phyloP scores from a whole-genome alignment of 2,888 invertebrate genomes.

The Leptinotarsa haldemani region DNA sequence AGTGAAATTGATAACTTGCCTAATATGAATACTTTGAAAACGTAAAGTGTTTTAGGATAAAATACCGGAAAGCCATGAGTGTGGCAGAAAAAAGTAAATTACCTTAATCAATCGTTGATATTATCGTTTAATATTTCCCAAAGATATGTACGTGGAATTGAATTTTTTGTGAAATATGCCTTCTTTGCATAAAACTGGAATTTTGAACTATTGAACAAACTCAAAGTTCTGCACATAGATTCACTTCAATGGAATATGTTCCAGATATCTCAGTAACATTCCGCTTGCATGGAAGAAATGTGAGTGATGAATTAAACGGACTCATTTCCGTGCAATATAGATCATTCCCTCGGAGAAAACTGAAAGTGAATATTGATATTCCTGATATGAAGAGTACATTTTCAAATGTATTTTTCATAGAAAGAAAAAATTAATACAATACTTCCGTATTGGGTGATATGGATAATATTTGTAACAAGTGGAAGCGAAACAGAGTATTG shows the following conservation, averaged over 20 bases:
- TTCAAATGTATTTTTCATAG: background rate
- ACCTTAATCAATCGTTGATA: background rate
- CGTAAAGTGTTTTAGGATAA: background rate
- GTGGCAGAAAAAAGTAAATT: background rate
- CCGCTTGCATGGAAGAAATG: background rate
- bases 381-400: background rate
- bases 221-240: too few species aligned
- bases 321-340: background rate
- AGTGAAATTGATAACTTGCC: background rate
- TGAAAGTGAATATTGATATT: background rate
- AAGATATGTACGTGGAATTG: too few species aligned
- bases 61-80: conserved; percentile 3
- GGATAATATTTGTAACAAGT: too few species aligned
- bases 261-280: too few species aligned
- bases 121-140: too few species aligned
- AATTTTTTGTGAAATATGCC: too few species aligned
- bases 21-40: conserved; percentile 8
- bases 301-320: background rate
- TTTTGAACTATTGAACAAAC: too few species aligned
- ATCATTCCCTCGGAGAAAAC: background rate
- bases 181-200: too few species aligned
- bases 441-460: too few species aligned
- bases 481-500: too few species aligned
- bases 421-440: too few species aligned
- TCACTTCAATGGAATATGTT: too few species aligned